Evolutionary conservation across 2,797 vertebrate genomes (phyloP), one percentile per base, ranked within the genome.

Genomic region (Gymnoscopelus microlampas): DNA sequence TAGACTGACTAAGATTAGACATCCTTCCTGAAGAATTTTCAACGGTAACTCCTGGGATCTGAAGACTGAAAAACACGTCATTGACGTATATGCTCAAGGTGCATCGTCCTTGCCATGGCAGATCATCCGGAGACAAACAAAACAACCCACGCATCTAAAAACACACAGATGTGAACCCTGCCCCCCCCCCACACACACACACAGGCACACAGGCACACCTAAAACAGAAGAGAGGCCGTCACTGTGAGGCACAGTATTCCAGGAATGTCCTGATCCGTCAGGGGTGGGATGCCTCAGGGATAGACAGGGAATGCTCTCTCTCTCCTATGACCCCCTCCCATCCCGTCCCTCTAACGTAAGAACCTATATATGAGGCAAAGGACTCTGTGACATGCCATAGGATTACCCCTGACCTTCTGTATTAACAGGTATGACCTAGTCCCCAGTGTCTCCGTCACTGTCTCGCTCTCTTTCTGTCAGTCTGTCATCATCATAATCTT

Each of bases 21-120:
- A 87, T 89, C 88, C 84, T 90, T 87, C 84, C 81, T 89, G 86
- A 63, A 79, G 62, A 80, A 73, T 85, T 87, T 88, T 88, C 78
- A 67, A 78, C 50, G 59, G 61, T 68, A 71, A 79, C 84, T 84
- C 78, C 63, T 75, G 84, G 78, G 88, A 90, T 80, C 74, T 85
- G 60, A 80, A 57, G 77, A 64, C 72, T 0, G 51, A 72, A 73
- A 85, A 88, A 83, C 71, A 85, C 35, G 66, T 62, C 64, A 77
- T 75, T n/a, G 66, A 78, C 75, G 73, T 66, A 56, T 78, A 85
- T 74, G 70, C 73, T 80, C 63, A 73, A 68, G 71, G 76, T 81
- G 78, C 78, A 66, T 78, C 75, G 19, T 58, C 69, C 62, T 50
- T 55, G 47, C 63, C 72, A 66, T 4, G 2, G 55, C 12, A 1